A percentile compares a stretch with the other conserved stretches of the same genome.
phyloP scores from a whole-genome alignment of 2,797 vertebrate species.

The Caiman crocodilus region DNA sequence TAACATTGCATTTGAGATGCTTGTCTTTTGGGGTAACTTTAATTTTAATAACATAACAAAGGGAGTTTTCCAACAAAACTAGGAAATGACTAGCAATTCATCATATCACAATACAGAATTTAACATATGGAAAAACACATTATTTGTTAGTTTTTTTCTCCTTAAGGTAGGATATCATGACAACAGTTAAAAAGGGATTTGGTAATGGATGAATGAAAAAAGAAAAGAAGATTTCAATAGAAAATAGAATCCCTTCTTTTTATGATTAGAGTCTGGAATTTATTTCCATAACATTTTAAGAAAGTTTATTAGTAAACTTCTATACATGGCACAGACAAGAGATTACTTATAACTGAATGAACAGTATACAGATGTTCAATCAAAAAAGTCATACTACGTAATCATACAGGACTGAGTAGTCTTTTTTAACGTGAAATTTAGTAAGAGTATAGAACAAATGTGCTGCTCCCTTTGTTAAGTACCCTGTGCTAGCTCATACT shows the following conservation, averaged over 20 bases:
- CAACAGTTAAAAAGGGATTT: background rate
- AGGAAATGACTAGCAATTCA: background rate
- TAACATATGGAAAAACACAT: background rate
- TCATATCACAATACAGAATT: background rate
- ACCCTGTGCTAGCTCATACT: too few species aligned
- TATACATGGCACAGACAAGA: background rate
- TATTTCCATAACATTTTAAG: background rate
- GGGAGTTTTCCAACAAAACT: background rate
- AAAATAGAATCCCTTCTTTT: background rate
- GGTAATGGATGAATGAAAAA: background rate
- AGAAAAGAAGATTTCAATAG: background rate
- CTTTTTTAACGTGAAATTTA: background rate
- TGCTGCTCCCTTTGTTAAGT: background rate
- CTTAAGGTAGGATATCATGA: background rate
- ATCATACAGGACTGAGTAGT: background rate
- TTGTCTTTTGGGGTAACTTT: background rate
- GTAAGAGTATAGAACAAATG: background rate
- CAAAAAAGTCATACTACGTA: background rate
- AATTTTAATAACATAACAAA: conserved; percentile 19
- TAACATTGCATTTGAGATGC: background rate
- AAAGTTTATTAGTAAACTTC: background rate
- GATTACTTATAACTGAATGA: background rate
- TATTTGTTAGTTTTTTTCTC: background rate
- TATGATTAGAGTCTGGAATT: background rate
- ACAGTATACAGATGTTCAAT: background rate